phyloP scores from a whole-genome alignment of 2,797 vertebrate species.

The Eutrigla gurnardus region DNA sequence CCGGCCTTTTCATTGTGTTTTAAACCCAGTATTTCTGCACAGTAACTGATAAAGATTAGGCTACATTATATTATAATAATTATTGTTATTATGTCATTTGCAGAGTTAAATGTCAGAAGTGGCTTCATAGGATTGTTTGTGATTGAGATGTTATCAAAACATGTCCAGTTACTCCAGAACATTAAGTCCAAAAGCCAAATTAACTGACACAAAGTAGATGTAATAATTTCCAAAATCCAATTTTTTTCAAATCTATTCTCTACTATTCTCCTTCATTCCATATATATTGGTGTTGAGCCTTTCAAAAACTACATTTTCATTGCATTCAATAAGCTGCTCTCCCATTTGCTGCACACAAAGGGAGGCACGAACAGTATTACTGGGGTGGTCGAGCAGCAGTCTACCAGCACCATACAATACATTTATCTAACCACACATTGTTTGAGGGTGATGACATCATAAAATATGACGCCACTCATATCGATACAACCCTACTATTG shows the following conservation, averaged over 20 bases:
- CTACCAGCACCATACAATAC: neutral
- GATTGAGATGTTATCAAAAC: neutral
- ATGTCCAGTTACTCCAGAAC: neutral
- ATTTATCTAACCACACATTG: neutral
- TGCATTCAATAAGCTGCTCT: neutral
- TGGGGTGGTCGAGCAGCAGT: neutral
- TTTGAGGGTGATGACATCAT: neutral
- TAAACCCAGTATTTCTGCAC: neutral
- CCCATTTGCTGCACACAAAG: neutral
- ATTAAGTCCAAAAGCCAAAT: neutral
- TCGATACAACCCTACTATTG: neutral
- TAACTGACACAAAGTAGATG: neutral
- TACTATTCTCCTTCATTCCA: neutral
- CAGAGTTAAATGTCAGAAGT: neutral
- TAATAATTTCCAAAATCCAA: neutral
- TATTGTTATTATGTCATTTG: neutral
- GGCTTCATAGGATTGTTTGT: neutral
- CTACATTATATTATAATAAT: neutral
- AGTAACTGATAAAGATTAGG: neutral
- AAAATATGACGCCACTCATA: neutral
- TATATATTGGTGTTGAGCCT: neutral
- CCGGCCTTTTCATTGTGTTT: neutral
- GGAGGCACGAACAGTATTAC: neutral
- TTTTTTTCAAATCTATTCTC: neutral
- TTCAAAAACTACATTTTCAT: neutral